Evolutionary conservation across 2,888 invertebrate genomes (phyloP), one percentile per base, ranked within the genome.

Genomic region (Spodoptera picta): DNA sequence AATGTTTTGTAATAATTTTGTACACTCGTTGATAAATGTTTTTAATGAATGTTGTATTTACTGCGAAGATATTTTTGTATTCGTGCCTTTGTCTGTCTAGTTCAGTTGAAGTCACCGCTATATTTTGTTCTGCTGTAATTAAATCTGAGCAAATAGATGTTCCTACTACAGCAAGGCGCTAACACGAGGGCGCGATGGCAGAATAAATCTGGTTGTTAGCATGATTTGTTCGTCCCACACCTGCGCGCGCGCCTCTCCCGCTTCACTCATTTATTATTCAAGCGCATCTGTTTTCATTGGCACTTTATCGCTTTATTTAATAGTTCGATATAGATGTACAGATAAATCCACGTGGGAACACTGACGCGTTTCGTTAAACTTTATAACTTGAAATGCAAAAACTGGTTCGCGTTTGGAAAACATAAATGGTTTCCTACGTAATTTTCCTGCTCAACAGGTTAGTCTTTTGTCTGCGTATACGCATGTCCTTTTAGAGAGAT

Each of bases 141-240:
- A 51, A 52, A 46, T 56, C n/a, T 41, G 31, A 46, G 45, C 31
- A 24, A 61, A 56, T 56, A 19, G 14, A 71, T 70, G 31, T 43
- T 71, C 53, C 48, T 60, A 59, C 58, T 41, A 71, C 52, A 64
- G 42, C 46, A 31, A 75, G 49, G 52, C 52, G 67, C 48, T 67
- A 70, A 65, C 47, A 60, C 63, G 58, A 65, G 57, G 66, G 58
- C 57, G 63, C 69, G 58, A 61, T 64, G 59, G 58, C 57, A 49
- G 61, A 66, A 80, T 74, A 68, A 68, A 79, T 73, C 66, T 75
- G 44, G 53, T 59, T 56, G 69, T 70, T 64, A 66, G 62, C 71
- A 69, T 72, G 80, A 79, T 81, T 75, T 61, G 75, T 79, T 75
- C 73, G 68, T 65, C 77, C 75, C 73, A 81, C 81, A 71, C 68